A percentile compares a stretch with the other conserved stretches of the same genome.
Conservation (phyloP, 2,888 invertebrate genomes). For the Calameuta pallipes region DNA sequence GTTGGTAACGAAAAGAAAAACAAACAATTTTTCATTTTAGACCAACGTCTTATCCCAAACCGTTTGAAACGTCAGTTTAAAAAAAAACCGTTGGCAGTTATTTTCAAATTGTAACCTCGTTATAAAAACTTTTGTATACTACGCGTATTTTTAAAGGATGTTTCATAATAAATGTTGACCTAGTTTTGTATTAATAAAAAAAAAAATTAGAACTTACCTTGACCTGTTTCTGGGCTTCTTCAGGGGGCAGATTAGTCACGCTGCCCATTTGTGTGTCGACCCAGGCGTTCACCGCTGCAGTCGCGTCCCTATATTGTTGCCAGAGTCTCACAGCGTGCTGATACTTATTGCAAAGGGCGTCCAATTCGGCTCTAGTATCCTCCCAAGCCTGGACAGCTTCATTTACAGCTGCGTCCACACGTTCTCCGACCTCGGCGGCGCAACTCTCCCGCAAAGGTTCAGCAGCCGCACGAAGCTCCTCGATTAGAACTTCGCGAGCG, state of each 20-base stretch:
- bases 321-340: conserved; percentile 85
- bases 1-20: background rate
- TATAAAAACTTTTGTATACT: background rate
- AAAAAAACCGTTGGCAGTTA: background rate
- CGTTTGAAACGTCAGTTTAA: background rate
- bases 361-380: conserved; percentile 81
- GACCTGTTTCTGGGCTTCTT: conserved; percentile 77
- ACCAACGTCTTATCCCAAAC: background rate
- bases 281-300: conserved; percentile 80
- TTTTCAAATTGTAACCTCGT: background rate
- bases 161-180: background rate
- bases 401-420: conserved; percentile 80
- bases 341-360: conserved; percentile 81
- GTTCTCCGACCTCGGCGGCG: conserved; percentile 77
- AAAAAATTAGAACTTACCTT: conserved; percentile 70
- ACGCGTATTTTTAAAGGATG: background rate
- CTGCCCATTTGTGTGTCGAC: conserved; percentile 81
- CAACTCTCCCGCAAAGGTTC: conserved; percentile 78
- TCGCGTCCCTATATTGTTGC: conserved; percentile 83
- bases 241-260: conserved; percentile 77
- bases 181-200: background rate
- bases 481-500: conserved; percentile 79
- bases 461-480: conserved; percentile 77
- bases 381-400: conserved; percentile 84
- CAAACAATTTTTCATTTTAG: background rate